Evolutionary conservation across 2,113 vertebrate species (phyloP).

Genomic region (Leptocoma aspasia): DNA sequence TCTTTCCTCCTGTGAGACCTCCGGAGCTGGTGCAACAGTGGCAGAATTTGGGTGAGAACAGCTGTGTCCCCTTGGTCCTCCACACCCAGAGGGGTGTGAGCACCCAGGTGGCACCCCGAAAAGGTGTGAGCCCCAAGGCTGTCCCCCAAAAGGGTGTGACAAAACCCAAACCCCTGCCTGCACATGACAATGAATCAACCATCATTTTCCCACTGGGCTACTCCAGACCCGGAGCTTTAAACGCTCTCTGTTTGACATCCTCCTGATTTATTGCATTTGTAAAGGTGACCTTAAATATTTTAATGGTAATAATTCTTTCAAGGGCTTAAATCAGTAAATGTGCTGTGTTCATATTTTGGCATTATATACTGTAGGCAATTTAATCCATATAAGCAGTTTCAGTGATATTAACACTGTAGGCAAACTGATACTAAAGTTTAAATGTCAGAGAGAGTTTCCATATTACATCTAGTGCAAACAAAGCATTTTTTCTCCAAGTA

Average conservation of each 20-base stretch:
- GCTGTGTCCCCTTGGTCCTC: background rate
- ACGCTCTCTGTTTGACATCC: constrained; percentile 46
- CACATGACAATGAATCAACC: background rate
- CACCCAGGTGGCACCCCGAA: no score
- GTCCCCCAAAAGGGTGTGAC: background rate
- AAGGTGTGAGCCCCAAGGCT: background rate
- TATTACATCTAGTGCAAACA: constrained; percentile 70
- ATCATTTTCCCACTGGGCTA: background rate
- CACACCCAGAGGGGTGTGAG: background rate
- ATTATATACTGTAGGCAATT: constrained; percentile 65
- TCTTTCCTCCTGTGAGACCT: background rate
- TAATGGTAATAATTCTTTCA: constrained; percentile 72
- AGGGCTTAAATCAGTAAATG: constrained; percentile 63
- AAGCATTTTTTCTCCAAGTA: constrained; percentile 61
- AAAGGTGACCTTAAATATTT: constrained; percentile 73
- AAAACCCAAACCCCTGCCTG: background rate
- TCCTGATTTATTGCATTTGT: constrained; percentile 63
- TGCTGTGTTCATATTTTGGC: constrained; percentile 65
- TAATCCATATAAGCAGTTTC: constrained; percentile 65
- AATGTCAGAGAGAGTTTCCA: constrained; percentile 67
- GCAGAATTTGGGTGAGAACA: background rate
- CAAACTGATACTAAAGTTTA: constrained; percentile 72
- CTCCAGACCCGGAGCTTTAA: background rate
- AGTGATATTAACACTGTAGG: constrained; percentile 70
- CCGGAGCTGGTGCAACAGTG: rapidly evolving